These are phyloP conservation scores for Agrochola litura DNA, from an alignment of 2,888 invertebrate genomes.

Conservation along the genomic window DNA sequence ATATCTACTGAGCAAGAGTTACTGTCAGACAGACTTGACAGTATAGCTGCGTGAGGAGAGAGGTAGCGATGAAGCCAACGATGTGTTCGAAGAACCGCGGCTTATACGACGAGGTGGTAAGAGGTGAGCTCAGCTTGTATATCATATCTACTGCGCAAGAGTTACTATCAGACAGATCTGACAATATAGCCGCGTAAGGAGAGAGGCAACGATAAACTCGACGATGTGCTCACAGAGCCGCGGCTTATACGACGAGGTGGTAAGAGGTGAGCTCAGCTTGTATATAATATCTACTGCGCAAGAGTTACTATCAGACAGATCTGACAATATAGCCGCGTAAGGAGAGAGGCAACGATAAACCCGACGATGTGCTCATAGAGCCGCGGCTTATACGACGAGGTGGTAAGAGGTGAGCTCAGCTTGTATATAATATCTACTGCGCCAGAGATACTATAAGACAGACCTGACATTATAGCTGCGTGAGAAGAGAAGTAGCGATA, in stretches of 20 bases:
- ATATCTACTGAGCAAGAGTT: too few relatives aligned
- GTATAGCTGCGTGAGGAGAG: conserved; percentile 65
- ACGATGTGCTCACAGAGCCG: conserved; percentile 89
- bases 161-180: too few relatives aligned
- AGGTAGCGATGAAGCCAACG: conserved; percentile 88
- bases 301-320: too few relatives aligned
- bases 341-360: conserved; percentile 89
- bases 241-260: conserved; percentile 88
- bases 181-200: conserved; percentile 87
- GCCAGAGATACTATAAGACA: too few relatives aligned
- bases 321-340: conserved; percentile 83
- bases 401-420: conserved; percentile 76
- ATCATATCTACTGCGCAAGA: not conserved
- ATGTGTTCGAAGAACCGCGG: conserved; percentile 89
- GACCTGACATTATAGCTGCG: too few relatives aligned
- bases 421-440: conserved; percentile 10
- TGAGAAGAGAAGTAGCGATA: conserved; percentile 76
- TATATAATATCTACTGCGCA: not conserved
- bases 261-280: conserved; percentile 73
- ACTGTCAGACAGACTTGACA: too few relatives aligned
- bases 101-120: conserved; percentile 88
- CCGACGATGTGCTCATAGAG: conserved; percentile 88
- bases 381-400: conserved; percentile 90
- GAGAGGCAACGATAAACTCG: conserved; percentile 88
- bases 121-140: conserved; percentile 68